Conservation (phyloP, 2,888 invertebrate species). For the Melinopterus prodromus region DNA sequence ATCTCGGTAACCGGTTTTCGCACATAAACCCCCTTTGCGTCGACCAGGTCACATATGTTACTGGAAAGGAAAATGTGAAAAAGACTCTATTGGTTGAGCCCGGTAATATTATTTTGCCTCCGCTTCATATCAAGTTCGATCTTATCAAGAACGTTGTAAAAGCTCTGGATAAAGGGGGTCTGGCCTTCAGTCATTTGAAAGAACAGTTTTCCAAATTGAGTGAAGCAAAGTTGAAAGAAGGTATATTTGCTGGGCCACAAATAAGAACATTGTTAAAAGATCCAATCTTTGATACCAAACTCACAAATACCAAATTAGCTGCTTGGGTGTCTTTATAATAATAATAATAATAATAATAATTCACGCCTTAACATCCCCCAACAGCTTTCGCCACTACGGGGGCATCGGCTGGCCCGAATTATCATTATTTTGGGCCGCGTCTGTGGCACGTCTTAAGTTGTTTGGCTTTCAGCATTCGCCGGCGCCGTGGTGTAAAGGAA, state of each 20-base stretch:
- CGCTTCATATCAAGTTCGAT: neutral
- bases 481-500: too few species aligned
- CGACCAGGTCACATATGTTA: too few species aligned
- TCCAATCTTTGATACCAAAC: neutral
- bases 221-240: neutral
- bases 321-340: neutral
- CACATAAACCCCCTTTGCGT: too few species aligned
- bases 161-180: neutral
- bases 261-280: neutral
- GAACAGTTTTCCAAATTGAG: neutral
- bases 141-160: neutral
- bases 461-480: too few species aligned
- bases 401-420: too few species aligned
- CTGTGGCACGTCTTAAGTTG: too few species aligned
- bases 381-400: too few species aligned
- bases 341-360: too few species aligned
- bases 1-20: too few species aligned
- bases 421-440: too few species aligned
- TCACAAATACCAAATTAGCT: neutral
- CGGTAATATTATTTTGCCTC: neutral
- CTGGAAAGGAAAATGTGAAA: slow-evolving; percentile 5
- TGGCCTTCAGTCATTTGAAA: neutral
- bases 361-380: too few species aligned
- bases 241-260: neutral
- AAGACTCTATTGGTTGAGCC: neutral